A percentile compares a stretch with the other conserved stretches of the same genome.
Evolutionary conservation across 1,140 invertebrate species (phyloP).

Genomic region (Conus betulinus): DNA sequence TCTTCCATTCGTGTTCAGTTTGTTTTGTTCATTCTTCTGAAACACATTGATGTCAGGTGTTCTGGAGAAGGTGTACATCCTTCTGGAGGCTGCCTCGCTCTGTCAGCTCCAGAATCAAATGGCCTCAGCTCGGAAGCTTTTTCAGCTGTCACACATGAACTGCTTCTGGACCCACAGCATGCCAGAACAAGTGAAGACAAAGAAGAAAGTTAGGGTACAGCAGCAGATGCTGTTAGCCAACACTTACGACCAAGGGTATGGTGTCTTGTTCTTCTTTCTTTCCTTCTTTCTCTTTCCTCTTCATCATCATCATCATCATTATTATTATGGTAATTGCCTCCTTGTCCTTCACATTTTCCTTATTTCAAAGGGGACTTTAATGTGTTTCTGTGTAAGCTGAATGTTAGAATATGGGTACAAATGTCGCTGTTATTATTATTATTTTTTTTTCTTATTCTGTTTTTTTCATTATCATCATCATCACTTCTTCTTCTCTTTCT

Average conservation of each 20-base stretch:
- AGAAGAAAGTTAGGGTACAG: not conserved
- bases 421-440: no score
- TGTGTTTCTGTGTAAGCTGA: no score
- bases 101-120: not conserved
- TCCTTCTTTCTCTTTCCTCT: not conserved
- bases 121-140: conserved; percentile 10
- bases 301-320: not conserved
- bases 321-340: no score
- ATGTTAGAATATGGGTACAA: no score
- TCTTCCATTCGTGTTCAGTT: no score
- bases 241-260: conserved; percentile 15
- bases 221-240: conserved; percentile 10
- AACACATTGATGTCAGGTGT: not conserved
- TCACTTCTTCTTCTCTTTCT: no score
- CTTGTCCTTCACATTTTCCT: no score
- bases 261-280: not conserved
- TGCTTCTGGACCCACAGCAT: not conserved
- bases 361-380: no score
- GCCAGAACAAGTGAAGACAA: not conserved
- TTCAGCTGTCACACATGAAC: not conserved
- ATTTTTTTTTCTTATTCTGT: no score
- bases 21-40: not conserved
- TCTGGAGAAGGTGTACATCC: not conserved
- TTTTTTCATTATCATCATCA: no score
- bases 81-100: not conserved